Evolutionary conservation across 2,113 vertebrate genomes (phyloP).

Genomic region (Menura novaehollandiae): DNA sequence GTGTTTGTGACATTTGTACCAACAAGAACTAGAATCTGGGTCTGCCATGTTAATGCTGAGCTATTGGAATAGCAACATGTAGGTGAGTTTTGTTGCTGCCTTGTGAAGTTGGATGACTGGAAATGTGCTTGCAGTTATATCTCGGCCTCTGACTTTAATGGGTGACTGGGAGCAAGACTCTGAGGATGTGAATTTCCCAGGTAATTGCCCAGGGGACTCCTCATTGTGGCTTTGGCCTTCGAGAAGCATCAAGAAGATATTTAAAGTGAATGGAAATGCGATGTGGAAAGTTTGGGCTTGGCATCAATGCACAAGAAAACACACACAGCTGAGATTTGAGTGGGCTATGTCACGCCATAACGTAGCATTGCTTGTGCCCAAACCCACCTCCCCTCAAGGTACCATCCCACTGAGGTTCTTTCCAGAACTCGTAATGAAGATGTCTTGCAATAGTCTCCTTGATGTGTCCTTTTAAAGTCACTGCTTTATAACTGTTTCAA

Average conservation of each 20-base stretch:
- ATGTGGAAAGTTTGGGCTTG: neutral
- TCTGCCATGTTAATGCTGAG: neutral
- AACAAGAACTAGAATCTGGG: neutral
- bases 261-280: neutral
- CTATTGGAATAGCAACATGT: neutral
- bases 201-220: neutral
- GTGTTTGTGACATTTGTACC: neutral
- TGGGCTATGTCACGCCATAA: accelerated
- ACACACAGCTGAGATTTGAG: neutral
- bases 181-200: neutral
- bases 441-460: neutral
- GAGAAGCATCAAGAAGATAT: neutral
- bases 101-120: neutral
- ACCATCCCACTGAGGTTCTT: neutral
- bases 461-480: neutral
- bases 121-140: neutral
- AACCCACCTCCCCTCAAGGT: neutral
- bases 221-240: neutral
- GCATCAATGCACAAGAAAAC: neutral
- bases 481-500: neutral
- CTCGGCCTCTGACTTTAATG: neutral
- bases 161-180: neutral
- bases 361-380: neutral
- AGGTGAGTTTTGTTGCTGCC: neutral
- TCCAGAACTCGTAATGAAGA: neutral